Evolutionary conservation across 2,113 vertebrate species (phyloP), one percentile per base, ranked within the genome.

Genomic region (Entomyzon cyanotis): DNA sequence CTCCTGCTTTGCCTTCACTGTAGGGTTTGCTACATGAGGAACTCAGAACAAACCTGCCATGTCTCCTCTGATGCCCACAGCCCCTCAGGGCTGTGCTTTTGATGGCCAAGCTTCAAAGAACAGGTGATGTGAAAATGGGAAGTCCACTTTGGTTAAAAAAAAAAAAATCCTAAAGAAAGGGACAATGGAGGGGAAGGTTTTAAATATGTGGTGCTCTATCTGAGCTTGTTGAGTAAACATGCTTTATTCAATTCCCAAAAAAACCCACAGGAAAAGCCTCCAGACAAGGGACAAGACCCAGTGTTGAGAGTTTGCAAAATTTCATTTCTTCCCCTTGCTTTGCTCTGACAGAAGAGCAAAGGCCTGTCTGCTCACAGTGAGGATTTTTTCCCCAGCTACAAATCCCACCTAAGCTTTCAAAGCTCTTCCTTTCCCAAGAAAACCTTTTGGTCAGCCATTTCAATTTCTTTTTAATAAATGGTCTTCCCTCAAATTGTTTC

Each of bases 401-500:
- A 85, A 88, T 78, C 44, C 71, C 63, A 13, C 35, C 50, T 39
- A 52, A 87, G 53, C 37, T 92, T 95, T 64, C 64, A 90, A 83
- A 90, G 12, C 15, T 58, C 25, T 83, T 71, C 11, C 39, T 64
- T 60, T 76, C 63, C 78, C 58, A 87, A 69, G 63, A 53, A 95
- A 92, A 86, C 5, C 12, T 93, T 87, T 74, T 84, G 85, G 85
- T 86, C 90, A 92, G 75, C 46, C 83, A 75, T 88, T 92, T 91
- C 31, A 64, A 81, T 90, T 91, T 71, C 12, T 81, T 93, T 87
- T 71, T 86, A 94, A 92, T 67, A 90, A 92, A 95, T 85, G 49
- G 56, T 60, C 64, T 84, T 93, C 69, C 81, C 41, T 87, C 58
- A 96, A 68, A 86, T 64, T 86, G 68, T 81, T 52, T 94, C 55